Percentiles rank a stretch among this genome's conserved stretches.
Evolutionary conservation across 2,888 invertebrate species (phyloP).

Genomic region (Eristalinus aeneus): DNA sequence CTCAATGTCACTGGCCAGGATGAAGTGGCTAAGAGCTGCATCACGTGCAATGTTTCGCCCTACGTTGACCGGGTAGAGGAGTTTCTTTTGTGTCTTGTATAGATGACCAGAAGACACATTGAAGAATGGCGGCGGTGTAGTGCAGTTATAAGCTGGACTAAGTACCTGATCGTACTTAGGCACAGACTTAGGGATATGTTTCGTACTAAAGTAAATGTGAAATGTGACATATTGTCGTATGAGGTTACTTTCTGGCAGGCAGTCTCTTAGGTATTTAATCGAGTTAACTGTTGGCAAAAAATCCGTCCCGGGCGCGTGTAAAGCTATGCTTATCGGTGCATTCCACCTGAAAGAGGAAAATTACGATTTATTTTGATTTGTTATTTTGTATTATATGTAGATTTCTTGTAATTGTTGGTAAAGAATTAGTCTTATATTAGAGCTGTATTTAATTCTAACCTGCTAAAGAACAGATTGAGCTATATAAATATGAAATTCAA

Average conservation of each 20-base stretch:
- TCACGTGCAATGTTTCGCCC: conserved; percentile 94
- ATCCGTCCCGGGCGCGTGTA: conserved; percentile 93
- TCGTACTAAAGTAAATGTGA: conserved; percentile 93
- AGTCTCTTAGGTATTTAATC: conserved; percentile 90
- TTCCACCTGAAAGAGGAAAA: conserved; percentile 84
- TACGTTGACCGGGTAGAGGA: conserved; percentile 94
- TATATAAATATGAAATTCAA: too few species aligned
- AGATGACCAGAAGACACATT: conserved; percentile 85
- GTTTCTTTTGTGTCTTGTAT: conserved; percentile 90
- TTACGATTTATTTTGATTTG: neutral
- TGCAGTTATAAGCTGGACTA: conserved; percentile 86
- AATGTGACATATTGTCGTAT: conserved; percentile 91
- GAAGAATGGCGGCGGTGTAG: conserved; percentile 86
- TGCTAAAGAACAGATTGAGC: too few species aligned
- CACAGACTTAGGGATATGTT: conserved; percentile 90
- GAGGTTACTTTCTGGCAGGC: conserved; percentile 85
- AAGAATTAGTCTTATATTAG: too few species aligned
- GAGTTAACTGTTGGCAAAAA: conserved; percentile 89
- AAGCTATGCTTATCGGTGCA: conserved; percentile 92
- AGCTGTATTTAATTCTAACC: too few species aligned
- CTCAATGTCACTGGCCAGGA: conserved; percentile 94
- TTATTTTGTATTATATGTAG: too few species aligned
- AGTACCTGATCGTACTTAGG: conserved; percentile 85
- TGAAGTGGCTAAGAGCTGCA: conserved; percentile 89
- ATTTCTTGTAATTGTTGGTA: too few species aligned